A percentile compares a stretch with the other conserved stretches of the same genome.
Evolutionary conservation across 1,140 invertebrate species (phyloP).

Genomic region (Platyscapa corneri): DNA sequence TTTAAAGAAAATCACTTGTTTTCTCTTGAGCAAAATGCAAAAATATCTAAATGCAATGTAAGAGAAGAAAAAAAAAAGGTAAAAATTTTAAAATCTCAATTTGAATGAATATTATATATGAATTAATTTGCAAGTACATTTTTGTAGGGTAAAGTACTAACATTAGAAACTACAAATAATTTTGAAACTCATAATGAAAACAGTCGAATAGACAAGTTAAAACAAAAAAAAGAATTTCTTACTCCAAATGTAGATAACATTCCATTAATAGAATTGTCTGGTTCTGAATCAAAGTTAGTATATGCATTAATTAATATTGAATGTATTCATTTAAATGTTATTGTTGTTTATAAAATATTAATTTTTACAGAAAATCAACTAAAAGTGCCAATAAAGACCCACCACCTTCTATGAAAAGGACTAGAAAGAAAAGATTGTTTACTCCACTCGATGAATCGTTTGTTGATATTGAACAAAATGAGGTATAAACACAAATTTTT

Average conservation of each 20-base stretch:
- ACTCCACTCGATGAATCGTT: slow-evolving; percentile 54
- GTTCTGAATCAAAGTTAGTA: slow-evolving; percentile 58
- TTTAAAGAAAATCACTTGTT: slow-evolving; percentile 41
- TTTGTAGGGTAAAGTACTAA: slow-evolving; percentile 46
- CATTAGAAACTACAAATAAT: slow-evolving; percentile 51
- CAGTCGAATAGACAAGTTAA: slow-evolving; percentile 10
- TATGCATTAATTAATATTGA: neutral
- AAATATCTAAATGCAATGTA: slow-evolving; percentile 21
- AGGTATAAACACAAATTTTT: slow-evolving; percentile 48
- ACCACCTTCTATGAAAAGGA: slow-evolving; percentile 37
- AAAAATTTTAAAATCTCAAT: neutral
- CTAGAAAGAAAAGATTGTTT: slow-evolving; percentile 61
- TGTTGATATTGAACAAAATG: slow-evolving; percentile 57
- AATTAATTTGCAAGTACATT: slow-evolving; percentile 29
- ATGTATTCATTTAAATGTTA: slow-evolving; percentile 9
- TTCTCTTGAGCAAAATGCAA: slow-evolving; percentile 38
- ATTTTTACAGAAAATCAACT: slow-evolving; percentile 27
- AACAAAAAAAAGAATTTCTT: slow-evolving; percentile 28
- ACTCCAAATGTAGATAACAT: slow-evolving; percentile 51
- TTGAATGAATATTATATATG: neutral
- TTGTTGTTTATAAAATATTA: neutral
- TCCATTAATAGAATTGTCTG: slow-evolving; percentile 59
- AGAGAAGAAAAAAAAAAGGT: slow-evolving; percentile 41
- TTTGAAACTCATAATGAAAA: slow-evolving; percentile 55
- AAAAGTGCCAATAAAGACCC: slow-evolving; percentile 49